Evolutionary conservation across 30 jellyfish, hydroid and myxozoan genomes (phyloP), one percentile per base, ranked within the genome.

Genomic region (Hydractinia echinata): DNA sequence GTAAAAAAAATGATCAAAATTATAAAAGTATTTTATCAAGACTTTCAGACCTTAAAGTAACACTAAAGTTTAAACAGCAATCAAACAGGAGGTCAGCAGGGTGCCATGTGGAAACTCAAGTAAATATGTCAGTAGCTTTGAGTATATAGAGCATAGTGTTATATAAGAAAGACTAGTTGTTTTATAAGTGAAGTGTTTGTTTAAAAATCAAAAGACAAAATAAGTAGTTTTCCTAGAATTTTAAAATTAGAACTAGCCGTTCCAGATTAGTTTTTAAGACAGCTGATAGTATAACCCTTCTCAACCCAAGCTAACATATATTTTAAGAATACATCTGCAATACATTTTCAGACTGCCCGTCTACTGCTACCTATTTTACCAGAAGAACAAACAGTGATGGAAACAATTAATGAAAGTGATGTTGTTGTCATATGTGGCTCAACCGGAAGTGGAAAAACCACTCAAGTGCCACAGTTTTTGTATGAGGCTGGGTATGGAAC

Each of bases 391-490:
- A 54, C 72, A 66, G 87, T 95, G 3, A 95, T 95, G 97, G 99
- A 95, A 67, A 89, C 95, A 54, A 95, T 95, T 7, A 56, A 84
- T 5, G 96, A 89, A 50, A 95, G 89, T 66, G 76, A 84, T 73
- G 96, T 89, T 67, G 91, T 84, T 61, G 55, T 95, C 11, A 76
- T 95, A 7, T 95, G 95, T 79, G 99, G 99, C n/a, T 96, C 96
- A 79, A 95, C 99, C 4, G 99, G 99, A 10, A 89, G 99, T 81
- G 99, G 99, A 49, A 95, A 95, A 78, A 95, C 99, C 20, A 95
- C 99, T 51, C 99, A 95, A 86, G 94, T 95, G 15, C 99, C 99
- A 11, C 99, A 95, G 67, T 95, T 95, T 72, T 89, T 95, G 53
- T 95, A 81, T 81, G 99, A 95, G 81, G 97, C 97, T 69, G 99